phyloP scores from a whole-genome alignment of 2,888 invertebrate species.

The Dorcus hopei region DNA sequence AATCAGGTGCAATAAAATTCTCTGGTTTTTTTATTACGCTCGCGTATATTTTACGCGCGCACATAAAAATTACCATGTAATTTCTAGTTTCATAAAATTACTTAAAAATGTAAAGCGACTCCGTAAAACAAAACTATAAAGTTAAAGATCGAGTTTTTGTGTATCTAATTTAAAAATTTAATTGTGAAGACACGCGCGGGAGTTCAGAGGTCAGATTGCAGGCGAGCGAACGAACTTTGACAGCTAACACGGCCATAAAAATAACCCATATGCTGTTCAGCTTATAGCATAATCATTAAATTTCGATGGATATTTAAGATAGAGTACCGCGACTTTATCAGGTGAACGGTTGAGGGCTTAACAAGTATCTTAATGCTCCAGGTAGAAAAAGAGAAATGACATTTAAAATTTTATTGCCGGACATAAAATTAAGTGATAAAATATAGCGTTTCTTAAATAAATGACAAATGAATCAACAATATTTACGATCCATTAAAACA shows the following conservation, averaged over 20 bases:
- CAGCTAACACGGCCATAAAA: slow-evolving; percentile 18
- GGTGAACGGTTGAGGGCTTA: slow-evolving; percentile 10
- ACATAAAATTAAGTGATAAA: neutral
- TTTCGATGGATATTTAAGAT: slow-evolving; percentile 18
- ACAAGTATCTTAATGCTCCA: slow-evolving; percentile 10
- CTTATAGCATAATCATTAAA: slow-evolving; percentile 21
- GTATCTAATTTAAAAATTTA: slow-evolving; percentile 26
- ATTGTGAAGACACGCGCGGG: slow-evolving; percentile 28
- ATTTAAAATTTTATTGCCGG: neutral
- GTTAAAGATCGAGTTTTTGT: too few species aligned
- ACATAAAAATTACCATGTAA: too few species aligned
- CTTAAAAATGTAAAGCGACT: too few species aligned
- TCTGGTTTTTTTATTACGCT: too few species aligned
- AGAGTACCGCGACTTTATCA: slow-evolving; percentile 14
- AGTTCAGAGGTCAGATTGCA: slow-evolving; percentile 25
- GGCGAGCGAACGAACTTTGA: slow-evolving; percentile 21
- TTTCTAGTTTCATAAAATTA: too few species aligned
- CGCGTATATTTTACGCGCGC: too few species aligned
- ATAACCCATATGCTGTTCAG: slow-evolving; percentile 20
- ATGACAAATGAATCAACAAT: too few species aligned
- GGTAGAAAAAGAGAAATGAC: slow-evolving; percentile 1
- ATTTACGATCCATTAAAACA: too few species aligned
- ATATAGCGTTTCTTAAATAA: too few species aligned
- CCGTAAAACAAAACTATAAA: too few species aligned
- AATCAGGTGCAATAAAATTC: too few species aligned